Percentiles rank a stretch among this genome's conserved stretches.
phyloP scores from a whole-genome alignment of 1,140 invertebrate species.

The Pentalonia nigronervosa region DNA sequence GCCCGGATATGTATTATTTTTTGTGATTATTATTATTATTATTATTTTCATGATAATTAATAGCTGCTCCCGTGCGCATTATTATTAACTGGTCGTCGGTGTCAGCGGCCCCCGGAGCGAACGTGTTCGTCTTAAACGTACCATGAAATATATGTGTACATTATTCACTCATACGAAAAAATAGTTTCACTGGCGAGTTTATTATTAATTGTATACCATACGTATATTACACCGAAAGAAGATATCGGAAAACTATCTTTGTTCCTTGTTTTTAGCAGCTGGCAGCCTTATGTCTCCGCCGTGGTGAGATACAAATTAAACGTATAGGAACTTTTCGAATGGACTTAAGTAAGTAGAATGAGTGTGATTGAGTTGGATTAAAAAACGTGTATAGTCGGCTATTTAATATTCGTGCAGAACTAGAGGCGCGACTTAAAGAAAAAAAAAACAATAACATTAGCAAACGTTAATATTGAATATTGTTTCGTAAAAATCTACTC shows the following conservation, averaged over 20 bases:
- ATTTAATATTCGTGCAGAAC: neutral
- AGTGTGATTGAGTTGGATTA: neutral
- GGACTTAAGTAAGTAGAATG: neutral
- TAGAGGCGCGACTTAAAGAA: no score
- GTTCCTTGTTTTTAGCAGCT: neutral
- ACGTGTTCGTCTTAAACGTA: neutral
- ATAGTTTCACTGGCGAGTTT: neutral
- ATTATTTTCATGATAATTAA: slow-evolving; percentile 14
- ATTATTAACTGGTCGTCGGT: slow-evolving; percentile 9
- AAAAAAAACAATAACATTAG: neutral
- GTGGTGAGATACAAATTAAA: neutral
- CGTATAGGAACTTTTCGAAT: neutral
- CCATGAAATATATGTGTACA: neutral
- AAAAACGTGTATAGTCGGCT: neutral
- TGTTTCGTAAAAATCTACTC: neutral
- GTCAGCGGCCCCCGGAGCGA: slow-evolving; percentile 27
- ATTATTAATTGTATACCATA: neutral
- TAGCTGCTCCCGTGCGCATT: neutral
- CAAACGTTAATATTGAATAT: neutral
- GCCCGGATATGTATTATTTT: neutral
- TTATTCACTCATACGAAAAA: slow-evolving; percentile 2
- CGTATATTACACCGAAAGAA: neutral
- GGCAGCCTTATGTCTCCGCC: neutral
- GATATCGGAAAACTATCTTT: neutral
- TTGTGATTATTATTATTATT: neutral